Conservation (phyloP, 2,888 invertebrate genomes). For the Cryptus armator region DNA sequence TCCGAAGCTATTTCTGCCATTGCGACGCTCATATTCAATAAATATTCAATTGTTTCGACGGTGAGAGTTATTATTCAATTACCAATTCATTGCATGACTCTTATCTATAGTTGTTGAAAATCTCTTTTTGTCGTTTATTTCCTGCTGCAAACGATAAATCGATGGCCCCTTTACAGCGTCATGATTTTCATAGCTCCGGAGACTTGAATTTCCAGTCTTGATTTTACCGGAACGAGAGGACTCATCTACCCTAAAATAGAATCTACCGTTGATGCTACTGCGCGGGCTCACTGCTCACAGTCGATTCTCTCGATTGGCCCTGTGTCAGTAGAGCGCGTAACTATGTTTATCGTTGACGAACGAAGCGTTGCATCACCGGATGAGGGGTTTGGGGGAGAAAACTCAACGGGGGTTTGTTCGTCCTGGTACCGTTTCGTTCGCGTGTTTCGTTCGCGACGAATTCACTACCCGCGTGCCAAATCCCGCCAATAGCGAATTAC, state of each 20-base stretch:
- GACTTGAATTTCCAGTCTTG: conserved; percentile 18
- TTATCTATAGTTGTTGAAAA: neutral
- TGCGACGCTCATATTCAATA: conserved; percentile 40
- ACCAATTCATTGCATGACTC: neutral
- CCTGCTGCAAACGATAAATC: neutral
- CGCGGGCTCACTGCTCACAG: neutral
- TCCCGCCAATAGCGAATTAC: conserved; percentile 74
- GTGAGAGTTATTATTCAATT: conserved; percentile 1
- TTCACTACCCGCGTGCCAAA: conserved; percentile 17
- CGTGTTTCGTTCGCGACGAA: conserved; percentile 33
- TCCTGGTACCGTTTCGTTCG: conserved; percentile 33
- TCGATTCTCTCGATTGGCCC: conserved; percentile 33
- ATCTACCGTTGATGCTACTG: neutral
- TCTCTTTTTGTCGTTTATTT: neutral
- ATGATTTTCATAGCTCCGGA: neutral
- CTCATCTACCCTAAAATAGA: conserved; percentile 35
- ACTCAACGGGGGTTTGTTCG: conserved; percentile 50
- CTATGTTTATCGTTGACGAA: conserved; percentile 76
- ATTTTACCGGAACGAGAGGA: conserved; percentile 11
- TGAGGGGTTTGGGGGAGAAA: conserved; percentile 51
- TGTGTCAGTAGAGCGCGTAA: conserved; percentile 72
- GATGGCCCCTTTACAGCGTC: neutral
- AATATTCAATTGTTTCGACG: conserved; percentile 15
- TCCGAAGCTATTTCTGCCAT: conserved; percentile 15
- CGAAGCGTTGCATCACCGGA: conserved; percentile 71